Evolutionary conservation across 2,113 vertebrate species (phyloP).

Genomic region (Rhinolophus ferrumequinum): DNA sequence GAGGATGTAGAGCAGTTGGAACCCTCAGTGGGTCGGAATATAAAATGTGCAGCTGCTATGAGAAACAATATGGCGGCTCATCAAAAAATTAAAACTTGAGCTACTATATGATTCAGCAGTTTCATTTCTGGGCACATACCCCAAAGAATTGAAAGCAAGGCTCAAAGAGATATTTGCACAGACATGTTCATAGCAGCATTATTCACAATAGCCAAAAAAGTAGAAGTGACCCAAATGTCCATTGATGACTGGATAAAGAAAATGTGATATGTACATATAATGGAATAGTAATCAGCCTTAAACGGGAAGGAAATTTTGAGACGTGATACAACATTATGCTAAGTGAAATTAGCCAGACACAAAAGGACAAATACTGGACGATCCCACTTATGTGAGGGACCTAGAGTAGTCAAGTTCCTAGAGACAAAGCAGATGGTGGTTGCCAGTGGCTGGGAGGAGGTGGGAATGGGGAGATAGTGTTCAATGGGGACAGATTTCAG

Average conservation of each 20-base stretch:
- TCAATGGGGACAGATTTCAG: not conserved
- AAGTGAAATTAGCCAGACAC: not conserved
- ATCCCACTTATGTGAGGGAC: not conserved
- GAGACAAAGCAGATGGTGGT: not conserved
- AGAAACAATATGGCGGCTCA: not conserved
- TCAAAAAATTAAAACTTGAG: not conserved
- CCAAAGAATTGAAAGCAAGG: not conserved
- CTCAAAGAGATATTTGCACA: not conserved
- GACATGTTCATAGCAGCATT: not conserved
- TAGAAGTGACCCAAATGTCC: not conserved
- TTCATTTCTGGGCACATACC: not conserved
- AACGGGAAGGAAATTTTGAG: not conserved
- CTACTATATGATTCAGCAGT: not conserved
- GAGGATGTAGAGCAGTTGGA: not conserved
- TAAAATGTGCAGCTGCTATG: not conserved
- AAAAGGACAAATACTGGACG: not conserved
- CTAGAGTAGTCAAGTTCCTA: not conserved
- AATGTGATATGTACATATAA: not conserved
- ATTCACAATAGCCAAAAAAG: not conserved
- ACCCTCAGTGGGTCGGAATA: not conserved
- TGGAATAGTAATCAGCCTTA: not conserved
- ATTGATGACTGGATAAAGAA: not conserved
- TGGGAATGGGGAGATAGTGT: not conserved
- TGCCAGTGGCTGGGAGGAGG: not conserved
- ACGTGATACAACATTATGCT: not conserved